Evolutionary conservation across 2,888 invertebrate species (phyloP).

Genomic region (Masnerella sp.): DNA sequence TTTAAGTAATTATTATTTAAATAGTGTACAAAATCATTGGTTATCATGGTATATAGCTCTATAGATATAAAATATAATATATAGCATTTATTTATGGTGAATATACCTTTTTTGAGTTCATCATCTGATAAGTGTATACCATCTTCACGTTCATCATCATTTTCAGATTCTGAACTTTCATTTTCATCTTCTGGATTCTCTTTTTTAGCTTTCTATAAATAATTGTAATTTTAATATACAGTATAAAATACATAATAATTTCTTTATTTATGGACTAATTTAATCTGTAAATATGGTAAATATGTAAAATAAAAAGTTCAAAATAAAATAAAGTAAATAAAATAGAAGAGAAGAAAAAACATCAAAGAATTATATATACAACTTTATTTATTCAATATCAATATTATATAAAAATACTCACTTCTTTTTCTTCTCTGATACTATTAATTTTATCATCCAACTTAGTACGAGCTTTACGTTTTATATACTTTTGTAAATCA

Average conservation of each 20-base stretch:
- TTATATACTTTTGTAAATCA: constrained; percentile 87
- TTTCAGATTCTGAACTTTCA: constrained; percentile 59
- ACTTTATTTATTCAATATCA: background rate
- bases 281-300: no score
- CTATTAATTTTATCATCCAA: constrained; percentile 90
- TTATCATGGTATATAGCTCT: no score
- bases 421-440: constrained; percentile 77
- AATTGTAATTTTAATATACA: background rate
- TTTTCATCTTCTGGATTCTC: constrained; percentile 79
- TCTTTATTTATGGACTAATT: no score
- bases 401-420: constrained; percentile 66
- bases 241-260: no score
- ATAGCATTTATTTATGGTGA: no score
- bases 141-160: constrained; percentile 41
- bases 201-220: constrained; percentile 15
- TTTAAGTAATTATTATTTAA: no score
- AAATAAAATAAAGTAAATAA: no score
- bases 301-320: no score
- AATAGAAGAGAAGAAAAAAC: no score
- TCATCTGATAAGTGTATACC: constrained; percentile 67
- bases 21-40: no score
- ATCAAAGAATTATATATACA: background rate
- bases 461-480: constrained; percentile 87
- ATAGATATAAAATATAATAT: no score
- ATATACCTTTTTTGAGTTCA: constrained; percentile 74